A percentile compares a stretch with the other conserved stretches of the same genome.
Conservation (phyloP, 2,888 invertebrate species). For the Apamea sordens region DNA sequence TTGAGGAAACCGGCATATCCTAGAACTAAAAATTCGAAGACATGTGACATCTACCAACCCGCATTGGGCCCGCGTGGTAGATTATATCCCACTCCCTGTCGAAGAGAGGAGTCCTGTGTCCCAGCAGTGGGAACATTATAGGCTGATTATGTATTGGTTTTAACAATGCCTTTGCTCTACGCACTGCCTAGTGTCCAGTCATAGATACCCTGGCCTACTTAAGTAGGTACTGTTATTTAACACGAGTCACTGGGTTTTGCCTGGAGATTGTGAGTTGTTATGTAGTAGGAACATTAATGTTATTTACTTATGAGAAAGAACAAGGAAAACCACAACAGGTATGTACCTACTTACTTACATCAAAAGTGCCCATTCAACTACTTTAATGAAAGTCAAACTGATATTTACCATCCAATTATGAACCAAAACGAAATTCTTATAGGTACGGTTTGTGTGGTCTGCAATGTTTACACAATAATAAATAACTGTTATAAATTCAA, state of each 20-base stretch:
- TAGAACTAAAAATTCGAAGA: too few species aligned
- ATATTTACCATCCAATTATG: constrained; percentile 7
- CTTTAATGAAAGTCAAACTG: constrained; percentile 5
- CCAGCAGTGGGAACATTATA: too few species aligned
- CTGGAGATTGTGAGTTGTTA: not conserved
- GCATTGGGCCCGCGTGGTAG: too few species aligned
- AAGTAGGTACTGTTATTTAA: not conserved
- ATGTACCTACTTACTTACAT: not conserved
- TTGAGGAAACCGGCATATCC: too few species aligned
- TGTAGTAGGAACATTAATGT: not conserved
- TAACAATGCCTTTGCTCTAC: not conserved
- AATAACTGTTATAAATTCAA: constrained; percentile 18
- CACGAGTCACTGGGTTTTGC: constrained; percentile 27
- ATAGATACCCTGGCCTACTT: not conserved
- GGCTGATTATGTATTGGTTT: not conserved
- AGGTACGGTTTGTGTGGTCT: constrained; percentile 26
- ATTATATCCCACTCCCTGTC: too few species aligned
- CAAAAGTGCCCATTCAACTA: not conserved
- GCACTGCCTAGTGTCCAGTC: not conserved
- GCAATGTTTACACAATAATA: constrained; percentile 44
- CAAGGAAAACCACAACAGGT: not conserved
- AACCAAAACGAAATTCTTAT: not conserved
- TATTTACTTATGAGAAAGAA: not conserved
- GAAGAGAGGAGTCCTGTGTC: too few species aligned
- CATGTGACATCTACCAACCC: too few species aligned